A percentile compares a stretch with the other conserved stretches of the same genome.
phyloP scores from a whole-genome alignment of 1,140 invertebrate species.

The Drosophila pandora region DNA sequence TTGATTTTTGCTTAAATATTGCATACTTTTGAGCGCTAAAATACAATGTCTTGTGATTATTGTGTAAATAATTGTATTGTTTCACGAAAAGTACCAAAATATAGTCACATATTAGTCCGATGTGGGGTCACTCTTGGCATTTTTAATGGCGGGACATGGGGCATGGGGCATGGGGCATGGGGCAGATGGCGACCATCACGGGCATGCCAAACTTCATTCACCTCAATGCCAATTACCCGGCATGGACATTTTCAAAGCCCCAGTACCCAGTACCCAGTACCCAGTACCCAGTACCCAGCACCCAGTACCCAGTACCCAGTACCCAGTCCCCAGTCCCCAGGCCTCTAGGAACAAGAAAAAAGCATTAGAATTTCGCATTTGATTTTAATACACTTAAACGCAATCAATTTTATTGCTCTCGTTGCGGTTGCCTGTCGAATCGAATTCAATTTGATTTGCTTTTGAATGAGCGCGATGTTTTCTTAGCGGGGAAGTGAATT shows the following conservation, averaged over 20 bases:
- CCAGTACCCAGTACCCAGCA: neutral
- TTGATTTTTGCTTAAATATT: neutral
- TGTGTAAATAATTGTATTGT: neutral
- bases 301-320: neutral
- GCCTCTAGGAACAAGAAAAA: neutral
- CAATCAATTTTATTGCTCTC: slow-evolving; percentile 80
- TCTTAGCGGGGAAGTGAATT: slow-evolving; percentile 8
- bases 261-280: neutral
- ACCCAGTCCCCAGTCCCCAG: neutral
- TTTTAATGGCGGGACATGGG: neutral
- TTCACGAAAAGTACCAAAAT: neutral
- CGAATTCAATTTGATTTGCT: slow-evolving; percentile 77
- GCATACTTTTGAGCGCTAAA: neutral
- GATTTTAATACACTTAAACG: slow-evolving; percentile 80
- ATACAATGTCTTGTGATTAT: neutral
- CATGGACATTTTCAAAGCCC: slow-evolving; percentile 60
- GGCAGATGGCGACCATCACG: slow-evolving; percentile 37
- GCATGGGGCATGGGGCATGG: neutral
- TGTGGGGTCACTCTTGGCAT: neutral
- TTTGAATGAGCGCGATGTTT: slow-evolving; percentile 54
- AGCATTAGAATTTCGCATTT: slow-evolving; percentile 53
- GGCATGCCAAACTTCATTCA: slow-evolving; percentile 65
- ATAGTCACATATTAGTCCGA: neutral
- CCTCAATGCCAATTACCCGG: slow-evolving; percentile 57
- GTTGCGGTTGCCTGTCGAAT: slow-evolving; percentile 77